These are phyloP conservation scores for Lepilemur ruficaudatus DNA, from an alignment of 2,797 vertebrate genomes.

Conservation along the genomic window DNA sequence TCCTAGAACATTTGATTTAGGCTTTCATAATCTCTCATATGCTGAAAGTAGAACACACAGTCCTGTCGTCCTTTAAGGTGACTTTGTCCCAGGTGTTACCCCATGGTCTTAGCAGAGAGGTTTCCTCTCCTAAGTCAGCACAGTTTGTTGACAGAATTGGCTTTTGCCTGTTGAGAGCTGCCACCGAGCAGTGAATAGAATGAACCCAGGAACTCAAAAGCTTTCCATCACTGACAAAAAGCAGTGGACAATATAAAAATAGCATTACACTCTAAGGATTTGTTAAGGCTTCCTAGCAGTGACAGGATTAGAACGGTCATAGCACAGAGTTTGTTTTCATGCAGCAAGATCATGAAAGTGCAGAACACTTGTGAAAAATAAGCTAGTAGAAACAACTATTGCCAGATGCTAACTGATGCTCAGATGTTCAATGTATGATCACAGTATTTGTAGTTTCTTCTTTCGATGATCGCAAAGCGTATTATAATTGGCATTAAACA, in stretches of 20 bases:
- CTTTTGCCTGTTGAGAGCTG: constrained; percentile 30
- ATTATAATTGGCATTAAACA: background rate
- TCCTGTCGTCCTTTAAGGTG: background rate
- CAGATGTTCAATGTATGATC: background rate
- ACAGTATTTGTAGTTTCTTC: background rate
- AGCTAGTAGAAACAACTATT: background rate
- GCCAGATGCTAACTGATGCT: background rate
- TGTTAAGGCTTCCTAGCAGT: background rate
- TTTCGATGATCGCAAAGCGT: background rate
- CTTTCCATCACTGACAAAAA: constrained; percentile 55
- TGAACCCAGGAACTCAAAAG: background rate
- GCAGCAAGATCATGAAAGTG: background rate
- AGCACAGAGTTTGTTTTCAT: background rate
- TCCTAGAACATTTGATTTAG: background rate
- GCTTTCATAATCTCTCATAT: background rate
- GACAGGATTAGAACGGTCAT: background rate
- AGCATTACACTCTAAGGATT: constrained; percentile 1
- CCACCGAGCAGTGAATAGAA: constrained; percentile 25
- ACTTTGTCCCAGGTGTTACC: constrained; percentile 17
- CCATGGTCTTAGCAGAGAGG: background rate
- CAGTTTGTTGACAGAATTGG: constrained; percentile 14
- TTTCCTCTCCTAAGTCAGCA: background rate
- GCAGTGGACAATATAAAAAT: constrained; percentile 4
- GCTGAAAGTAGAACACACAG: background rate
- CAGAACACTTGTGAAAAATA: background rate